Conservation (phyloP, 2,888 invertebrate genomes). For the Rhagonycha fulva region DNA sequence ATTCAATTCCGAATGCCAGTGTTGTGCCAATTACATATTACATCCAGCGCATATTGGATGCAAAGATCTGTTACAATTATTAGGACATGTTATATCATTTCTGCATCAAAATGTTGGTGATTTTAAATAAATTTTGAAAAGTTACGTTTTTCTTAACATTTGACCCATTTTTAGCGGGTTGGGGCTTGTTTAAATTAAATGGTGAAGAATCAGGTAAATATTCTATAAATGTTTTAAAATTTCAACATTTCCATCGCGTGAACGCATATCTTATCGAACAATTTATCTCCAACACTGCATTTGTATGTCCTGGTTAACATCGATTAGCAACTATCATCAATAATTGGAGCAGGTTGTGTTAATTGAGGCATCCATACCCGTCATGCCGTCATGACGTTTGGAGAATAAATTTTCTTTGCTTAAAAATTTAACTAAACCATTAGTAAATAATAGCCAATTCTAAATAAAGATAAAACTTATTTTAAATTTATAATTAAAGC, state of each 20-base stretch:
- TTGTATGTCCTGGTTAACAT: background rate
- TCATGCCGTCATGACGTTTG: background rate
- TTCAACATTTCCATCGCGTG: background rate
- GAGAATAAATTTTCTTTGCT: background rate
- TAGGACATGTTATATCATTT: too few species aligned
- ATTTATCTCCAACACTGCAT: background rate
- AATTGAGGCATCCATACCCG: background rate
- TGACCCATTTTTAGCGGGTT: background rate
- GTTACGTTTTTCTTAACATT: too few species aligned
- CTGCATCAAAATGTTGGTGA: too few species aligned
- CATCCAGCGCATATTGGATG: too few species aligned
- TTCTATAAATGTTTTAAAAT: background rate
- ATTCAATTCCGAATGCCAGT: too few species aligned
- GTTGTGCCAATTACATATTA: too few species aligned
- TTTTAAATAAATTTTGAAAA: too few species aligned
- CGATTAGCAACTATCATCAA: background rate
- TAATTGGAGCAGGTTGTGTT: background rate
- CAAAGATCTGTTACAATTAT: too few species aligned
- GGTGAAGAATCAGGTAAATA: background rate
- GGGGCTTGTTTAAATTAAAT: background rate
- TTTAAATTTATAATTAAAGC: background rate
- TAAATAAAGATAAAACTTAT: background rate
- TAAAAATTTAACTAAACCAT: background rate
- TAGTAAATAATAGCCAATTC: background rate
- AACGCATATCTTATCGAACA: background rate